A percentile compares a stretch with the other conserved stretches of the same genome.
Conservation (phyloP, 2,113 vertebrate genomes). For the Cisticola juncidis region DNA sequence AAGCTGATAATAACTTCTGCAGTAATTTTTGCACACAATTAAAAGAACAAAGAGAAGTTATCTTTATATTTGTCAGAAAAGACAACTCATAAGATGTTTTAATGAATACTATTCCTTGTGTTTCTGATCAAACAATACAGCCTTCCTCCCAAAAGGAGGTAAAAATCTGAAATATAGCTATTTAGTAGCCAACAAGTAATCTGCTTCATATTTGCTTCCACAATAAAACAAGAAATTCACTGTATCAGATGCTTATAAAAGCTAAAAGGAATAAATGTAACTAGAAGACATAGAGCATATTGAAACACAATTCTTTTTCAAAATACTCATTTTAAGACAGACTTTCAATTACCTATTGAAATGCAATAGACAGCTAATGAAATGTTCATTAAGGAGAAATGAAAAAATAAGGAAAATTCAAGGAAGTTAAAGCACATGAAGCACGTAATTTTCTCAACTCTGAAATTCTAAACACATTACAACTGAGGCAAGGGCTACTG, state of each 20-base stretch:
- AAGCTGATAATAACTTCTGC: not conserved
- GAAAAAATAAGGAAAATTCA: not conserved
- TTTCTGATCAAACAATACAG: not conserved
- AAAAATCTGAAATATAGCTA: not conserved
- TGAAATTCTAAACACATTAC: constrained; percentile 18
- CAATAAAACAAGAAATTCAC: not conserved
- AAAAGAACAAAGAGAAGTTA: not conserved
- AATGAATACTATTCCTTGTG: not conserved
- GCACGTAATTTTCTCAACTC: not conserved
- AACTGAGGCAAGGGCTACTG: constrained; percentile 20
- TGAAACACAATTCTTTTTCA: not conserved
- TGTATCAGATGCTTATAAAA: not conserved
- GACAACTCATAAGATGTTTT: not conserved
- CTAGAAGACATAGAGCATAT: not conserved
- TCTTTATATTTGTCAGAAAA: not conserved
- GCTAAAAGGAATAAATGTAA: not conserved
- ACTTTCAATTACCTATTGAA: not conserved
- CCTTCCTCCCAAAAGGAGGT: not conserved
- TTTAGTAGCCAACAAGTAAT: not conserved
- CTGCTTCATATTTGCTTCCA: not conserved
- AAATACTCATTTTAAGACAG: not conserved
- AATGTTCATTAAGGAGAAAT: not conserved
- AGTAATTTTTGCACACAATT: not conserved
- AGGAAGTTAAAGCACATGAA: not conserved
- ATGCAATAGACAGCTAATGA: not conserved